Evolutionary conservation across 1,140 invertebrate species (phyloP), one percentile per base, ranked within the genome.

Genomic region (Drosophila triauraria): DNA sequence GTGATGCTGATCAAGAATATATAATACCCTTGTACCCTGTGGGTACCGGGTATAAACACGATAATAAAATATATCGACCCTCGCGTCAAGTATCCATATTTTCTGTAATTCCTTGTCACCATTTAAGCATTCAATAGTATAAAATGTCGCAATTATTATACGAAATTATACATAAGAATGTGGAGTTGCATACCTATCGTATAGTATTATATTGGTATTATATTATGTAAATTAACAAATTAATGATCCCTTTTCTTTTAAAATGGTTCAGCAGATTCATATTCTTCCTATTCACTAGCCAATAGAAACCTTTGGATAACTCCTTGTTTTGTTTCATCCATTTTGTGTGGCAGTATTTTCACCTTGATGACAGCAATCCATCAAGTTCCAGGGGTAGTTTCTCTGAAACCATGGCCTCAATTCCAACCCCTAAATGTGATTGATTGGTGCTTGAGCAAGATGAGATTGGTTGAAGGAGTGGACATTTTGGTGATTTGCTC

Each of bases 311-410:
- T 27, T 35, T 17, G 8, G 6, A n/a, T n/a, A 0, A n/a, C 27
- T 43, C 13, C 7, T 2, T 35, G 8, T 2, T 54, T 53, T 12
- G 20, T 25, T 75, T 56, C 51, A 17, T 40, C 60, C 27, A 40
- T 35, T 32, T 25, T 9, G 3, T 7, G 13, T 20, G 10, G 15
- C 32, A 4, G 9, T 5, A 12, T 43, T 43, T 13, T 2, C 27
- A 38, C 12, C 48, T 27, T 23, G 15, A 59, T 80, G 83, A 87
- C 80, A 84, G 76, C 83, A 78, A 87, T 88, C 84, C 76, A 87
- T 87, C 83, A 87, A 65, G 17, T 50, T 4, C 10, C n/a, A 20
- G 23, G 82, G 82, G 82, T 86, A 63, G 68, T 69, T 67, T 62
- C 38, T 9, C 5, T 30, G 10, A 30, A n/a, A 9, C 43, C 23